Evolutionary conservation across 2,888 invertebrate genomes (phyloP).

Genomic region (Agrypnus murinus): DNA sequence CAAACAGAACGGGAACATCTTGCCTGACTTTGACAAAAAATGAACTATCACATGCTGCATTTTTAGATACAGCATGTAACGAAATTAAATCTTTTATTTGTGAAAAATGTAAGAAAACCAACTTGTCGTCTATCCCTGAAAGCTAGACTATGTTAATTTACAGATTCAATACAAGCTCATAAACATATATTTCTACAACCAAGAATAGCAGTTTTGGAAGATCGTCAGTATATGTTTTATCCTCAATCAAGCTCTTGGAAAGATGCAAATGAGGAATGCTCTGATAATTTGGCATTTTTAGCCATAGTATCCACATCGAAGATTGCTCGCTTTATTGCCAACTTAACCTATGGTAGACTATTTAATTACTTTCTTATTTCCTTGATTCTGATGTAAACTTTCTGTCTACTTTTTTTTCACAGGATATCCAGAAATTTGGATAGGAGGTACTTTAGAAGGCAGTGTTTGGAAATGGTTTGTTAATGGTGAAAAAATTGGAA

Average conservation of each 20-base stretch:
- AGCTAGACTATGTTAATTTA: background rate
- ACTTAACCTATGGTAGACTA: constrained; percentile 12
- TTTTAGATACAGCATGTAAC: background rate
- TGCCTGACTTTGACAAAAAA: constrained; percentile 10
- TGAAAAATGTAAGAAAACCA: constrained; percentile 9
- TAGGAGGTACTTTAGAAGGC: constrained; percentile 3
- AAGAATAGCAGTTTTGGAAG: constrained; percentile 5
- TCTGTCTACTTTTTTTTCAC: too few relatives aligned
- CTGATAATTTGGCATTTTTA: constrained; percentile 18
- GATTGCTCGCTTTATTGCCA: constrained; percentile 19
- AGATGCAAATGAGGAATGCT: constrained; percentile 21
- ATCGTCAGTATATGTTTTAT: constrained; percentile 15
- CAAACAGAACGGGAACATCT: background rate
- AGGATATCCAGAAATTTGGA: constrained; percentile 24
- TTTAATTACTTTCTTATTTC: background rate
- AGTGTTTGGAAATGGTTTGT: constrained; percentile 6
- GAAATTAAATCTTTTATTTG: constrained; percentile 17
- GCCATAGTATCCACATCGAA: background rate
- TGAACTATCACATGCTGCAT: background rate
- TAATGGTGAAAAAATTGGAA: background rate
- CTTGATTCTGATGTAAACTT: background rate
- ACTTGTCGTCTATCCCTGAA: background rate
- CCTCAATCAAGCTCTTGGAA: constrained; percentile 16
- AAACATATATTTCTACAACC: constrained; percentile 13
- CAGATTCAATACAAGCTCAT: constrained; percentile 5